phyloP scores from a whole-genome alignment of 1,140 invertebrate species.

The Ditylenchus dipsaci region DNA sequence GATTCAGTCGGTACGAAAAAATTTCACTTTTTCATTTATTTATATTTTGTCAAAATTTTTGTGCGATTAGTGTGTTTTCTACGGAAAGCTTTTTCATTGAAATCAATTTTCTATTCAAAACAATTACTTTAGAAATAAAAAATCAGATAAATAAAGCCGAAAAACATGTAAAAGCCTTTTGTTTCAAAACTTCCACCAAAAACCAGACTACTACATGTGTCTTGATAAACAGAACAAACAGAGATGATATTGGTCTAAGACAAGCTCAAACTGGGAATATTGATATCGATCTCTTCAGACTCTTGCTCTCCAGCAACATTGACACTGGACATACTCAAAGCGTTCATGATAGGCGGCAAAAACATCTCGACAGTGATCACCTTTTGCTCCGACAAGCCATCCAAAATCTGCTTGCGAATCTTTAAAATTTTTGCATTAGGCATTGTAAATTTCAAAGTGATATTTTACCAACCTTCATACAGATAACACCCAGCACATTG shows the following conservation, averaged over 20 bases:
- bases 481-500: constrained; percentile 24
- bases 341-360: constrained; percentile 4
- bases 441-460: too few species aligned
- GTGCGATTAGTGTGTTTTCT: too few species aligned
- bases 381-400: background rate
- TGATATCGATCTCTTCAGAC: background rate
- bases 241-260: background rate
- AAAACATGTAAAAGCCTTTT: too few species aligned
- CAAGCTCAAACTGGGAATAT: background rate
- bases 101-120: too few species aligned
- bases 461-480: constrained; percentile 27
- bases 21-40: too few species aligned
- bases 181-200: too few species aligned
- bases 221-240: background rate
- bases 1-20: too few species aligned
- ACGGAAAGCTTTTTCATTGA: too few species aligned
- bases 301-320: too few species aligned
- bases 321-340: background rate
- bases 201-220: background rate
- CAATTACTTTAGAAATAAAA: too few species aligned
- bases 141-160: too few species aligned
- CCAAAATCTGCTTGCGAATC: constrained; percentile 4
- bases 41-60: too few species aligned
- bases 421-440: background rate
- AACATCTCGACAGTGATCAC: background rate